Conservation (phyloP, 2,797 vertebrate genomes). For the Champsocephalus esox region DNA sequence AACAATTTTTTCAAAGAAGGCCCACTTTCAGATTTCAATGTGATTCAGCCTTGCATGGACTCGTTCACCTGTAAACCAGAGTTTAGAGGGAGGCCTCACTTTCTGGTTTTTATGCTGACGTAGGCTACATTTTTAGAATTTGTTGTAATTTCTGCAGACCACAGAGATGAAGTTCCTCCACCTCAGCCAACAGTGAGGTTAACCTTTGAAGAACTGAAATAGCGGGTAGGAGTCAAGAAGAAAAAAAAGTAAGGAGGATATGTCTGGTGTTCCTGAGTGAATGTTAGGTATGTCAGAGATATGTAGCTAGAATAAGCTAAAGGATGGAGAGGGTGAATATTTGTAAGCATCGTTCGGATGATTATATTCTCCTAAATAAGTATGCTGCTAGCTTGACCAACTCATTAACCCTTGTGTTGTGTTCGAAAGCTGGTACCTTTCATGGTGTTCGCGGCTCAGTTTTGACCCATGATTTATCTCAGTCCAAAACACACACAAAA, state of each 20-base stretch:
- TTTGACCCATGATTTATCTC: too few relatives aligned
- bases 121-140: constrained; percentile 27
- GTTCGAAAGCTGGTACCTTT: too few relatives aligned
- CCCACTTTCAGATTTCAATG: neutral
- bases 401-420: neutral
- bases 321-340: neutral
- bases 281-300: constrained; percentile 26
- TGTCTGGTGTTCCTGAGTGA: constrained; percentile 14
- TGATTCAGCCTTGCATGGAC: constrained; percentile 15
- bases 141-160: constrained; percentile 43
- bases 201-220: constrained; percentile 59
- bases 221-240: constrained; percentile 40
- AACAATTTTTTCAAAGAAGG: neutral
- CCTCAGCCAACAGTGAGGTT: constrained; percentile 46
- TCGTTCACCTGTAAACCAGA: constrained; percentile 46
- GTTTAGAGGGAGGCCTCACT: constrained; percentile 14
- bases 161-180: constrained; percentile 45
- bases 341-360: neutral
- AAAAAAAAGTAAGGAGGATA: constrained; percentile 4
- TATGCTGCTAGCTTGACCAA: neutral
- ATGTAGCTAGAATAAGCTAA: constrained; percentile 1
- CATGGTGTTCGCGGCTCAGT: too few relatives aligned
- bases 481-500: too few relatives aligned
- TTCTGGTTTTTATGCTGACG: constrained; percentile 35
- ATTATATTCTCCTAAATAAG: neutral